Evolutionary conservation across 2,888 invertebrate species (phyloP).

Genomic region (Latrodectus elegans): DNA sequence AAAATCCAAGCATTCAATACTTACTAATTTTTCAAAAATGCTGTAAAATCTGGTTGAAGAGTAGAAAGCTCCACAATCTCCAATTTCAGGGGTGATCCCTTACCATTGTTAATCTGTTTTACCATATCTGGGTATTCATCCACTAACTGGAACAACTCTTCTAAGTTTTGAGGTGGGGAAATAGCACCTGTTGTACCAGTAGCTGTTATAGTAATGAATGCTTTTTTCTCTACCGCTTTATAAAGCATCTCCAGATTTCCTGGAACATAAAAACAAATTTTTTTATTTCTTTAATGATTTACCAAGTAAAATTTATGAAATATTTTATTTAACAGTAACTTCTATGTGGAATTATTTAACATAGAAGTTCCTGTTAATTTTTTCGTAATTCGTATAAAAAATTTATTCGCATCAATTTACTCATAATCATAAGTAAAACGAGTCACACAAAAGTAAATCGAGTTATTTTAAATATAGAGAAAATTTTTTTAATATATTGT

Average conservation of each 20-base stretch:
- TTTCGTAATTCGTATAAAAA: too few species aligned
- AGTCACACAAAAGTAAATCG: too few species aligned
- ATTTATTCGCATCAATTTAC: too few species aligned
- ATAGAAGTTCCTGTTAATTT: too few species aligned
- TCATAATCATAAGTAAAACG: too few species aligned
- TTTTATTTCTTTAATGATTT: too few species aligned
- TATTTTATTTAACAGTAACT: too few species aligned
- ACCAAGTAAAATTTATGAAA: too few species aligned
- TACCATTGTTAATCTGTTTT: slow-evolving; percentile 21
- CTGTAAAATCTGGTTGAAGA: neutral
- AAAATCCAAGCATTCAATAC: neutral
- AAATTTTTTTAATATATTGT: too few species aligned
- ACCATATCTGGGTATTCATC: slow-evolving; percentile 33
- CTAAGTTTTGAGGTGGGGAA: slow-evolving; percentile 14
- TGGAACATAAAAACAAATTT: neutral
- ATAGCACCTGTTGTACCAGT: slow-evolving; percentile 10
- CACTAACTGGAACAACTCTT: slow-evolving; percentile 18
- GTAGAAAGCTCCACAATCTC: slow-evolving; percentile 28
- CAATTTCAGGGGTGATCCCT: slow-evolving; percentile 28
- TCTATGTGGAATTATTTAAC: too few species aligned
- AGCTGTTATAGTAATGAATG: neutral
- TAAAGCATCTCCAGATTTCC: slow-evolving; percentile 42
- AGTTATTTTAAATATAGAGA: too few species aligned
- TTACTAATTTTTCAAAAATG: slow-evolving; percentile 34
- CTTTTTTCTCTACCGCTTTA: slow-evolving; percentile 4